Conservation (phyloP, 2,888 invertebrate genomes). For the Apodemia zela region DNA sequence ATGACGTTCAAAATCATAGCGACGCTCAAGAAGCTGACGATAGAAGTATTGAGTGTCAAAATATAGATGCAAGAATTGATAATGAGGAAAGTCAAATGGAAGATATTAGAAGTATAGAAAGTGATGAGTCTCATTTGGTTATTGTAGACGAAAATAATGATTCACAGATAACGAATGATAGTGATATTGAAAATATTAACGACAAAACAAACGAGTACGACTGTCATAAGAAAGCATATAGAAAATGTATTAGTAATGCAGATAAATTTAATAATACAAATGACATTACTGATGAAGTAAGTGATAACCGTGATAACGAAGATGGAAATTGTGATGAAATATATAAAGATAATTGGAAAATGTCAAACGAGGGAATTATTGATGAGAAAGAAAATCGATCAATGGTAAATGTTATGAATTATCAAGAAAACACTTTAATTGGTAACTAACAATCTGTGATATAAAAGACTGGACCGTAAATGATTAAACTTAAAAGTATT, state of each 20-base stretch:
- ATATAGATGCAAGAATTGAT: background rate
- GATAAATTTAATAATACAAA: background rate
- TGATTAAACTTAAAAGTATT: constrained; percentile 10
- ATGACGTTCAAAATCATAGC: constrained; percentile 23
- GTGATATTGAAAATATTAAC: background rate
- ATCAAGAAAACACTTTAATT: background rate
- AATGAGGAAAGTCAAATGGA: background rate
- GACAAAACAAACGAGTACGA: background rate
- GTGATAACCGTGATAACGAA: constrained; percentile 20
- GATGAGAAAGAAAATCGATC: constrained; percentile 20
- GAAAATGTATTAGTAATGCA: background rate
- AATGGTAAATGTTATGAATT: background rate
- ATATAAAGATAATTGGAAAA: background rate
- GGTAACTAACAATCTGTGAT: constrained; percentile 6
- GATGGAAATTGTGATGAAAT: constrained; percentile 29
- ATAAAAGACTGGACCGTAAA: constrained; percentile 1
- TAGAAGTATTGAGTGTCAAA: background rate
- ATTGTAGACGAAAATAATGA: background rate
- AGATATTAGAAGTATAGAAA: constrained; percentile 6
- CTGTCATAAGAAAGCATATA: background rate
- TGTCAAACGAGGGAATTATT: background rate
- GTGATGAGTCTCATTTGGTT: background rate
- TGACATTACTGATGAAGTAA: background rate
- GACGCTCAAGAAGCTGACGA: background rate
- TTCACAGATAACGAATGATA: background rate